Evolutionary conservation across 2,113 vertebrate genomes (phyloP).

Genomic region (Amblyornis subalaris): DNA sequence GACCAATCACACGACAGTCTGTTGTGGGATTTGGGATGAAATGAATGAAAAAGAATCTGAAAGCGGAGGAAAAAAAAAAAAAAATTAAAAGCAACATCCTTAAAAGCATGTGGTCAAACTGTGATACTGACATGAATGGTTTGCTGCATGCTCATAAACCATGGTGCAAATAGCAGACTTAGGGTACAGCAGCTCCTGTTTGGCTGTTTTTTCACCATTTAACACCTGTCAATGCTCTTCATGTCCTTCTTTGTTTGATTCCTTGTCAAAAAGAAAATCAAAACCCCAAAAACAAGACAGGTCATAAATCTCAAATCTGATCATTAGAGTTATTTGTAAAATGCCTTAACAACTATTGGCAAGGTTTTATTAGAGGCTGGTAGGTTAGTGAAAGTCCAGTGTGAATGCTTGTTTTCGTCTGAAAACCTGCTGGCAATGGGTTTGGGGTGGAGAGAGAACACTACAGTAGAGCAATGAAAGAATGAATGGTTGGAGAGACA

Average conservation of each 20-base stretch:
- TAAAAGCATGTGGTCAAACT: background rate
- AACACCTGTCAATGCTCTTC: background rate
- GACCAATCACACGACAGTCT: background rate
- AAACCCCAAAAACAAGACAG: background rate
- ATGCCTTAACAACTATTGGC: background rate
- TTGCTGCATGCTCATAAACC: background rate
- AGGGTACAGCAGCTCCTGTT: background rate
- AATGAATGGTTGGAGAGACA: background rate
- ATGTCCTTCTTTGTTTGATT: background rate
- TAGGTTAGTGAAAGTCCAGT: background rate
- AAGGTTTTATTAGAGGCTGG: background rate
- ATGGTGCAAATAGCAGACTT: background rate
- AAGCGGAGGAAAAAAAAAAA: background rate
- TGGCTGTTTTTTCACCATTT: background rate
- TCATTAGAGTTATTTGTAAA: background rate
- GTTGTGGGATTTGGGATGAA: background rate
- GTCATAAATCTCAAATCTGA: background rate
- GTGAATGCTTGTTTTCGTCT: background rate
- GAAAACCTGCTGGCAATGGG: background rate
- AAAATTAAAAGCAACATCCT: rapidly evolving
- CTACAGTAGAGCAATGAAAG: background rate
- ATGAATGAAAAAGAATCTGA: background rate
- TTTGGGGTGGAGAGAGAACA: background rate
- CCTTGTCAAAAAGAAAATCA: background rate
- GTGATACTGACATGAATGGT: background rate